Evolutionary conservation across 2,797 vertebrate species (phyloP), one percentile per base, ranked within the genome.

Genomic region (Sciurus carolinensis): DNA sequence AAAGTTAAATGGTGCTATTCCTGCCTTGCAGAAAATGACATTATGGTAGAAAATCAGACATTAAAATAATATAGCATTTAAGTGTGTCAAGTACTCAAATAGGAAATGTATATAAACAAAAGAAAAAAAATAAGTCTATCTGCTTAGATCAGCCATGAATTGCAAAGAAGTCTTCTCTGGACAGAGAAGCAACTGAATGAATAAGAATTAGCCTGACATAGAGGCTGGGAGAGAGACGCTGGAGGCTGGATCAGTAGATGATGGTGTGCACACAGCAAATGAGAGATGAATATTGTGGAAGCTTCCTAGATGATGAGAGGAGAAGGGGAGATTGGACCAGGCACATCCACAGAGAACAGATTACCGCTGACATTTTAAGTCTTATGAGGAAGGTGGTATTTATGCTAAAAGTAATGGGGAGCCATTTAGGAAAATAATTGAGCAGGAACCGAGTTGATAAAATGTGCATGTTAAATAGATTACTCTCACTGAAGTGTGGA

Each of bases 391-490:
- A 84, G 50, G 47, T 85, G 67, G 90, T 50, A 93, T 87, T 92
- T 86, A 90, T n/a, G 62, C 39, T 93, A 81, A 81, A 59, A 28
- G 18, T 77, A 96, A 95, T 83, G 33, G 4, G 73, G 64, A 85
- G 28, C 15, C 30, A 92, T 87, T 93, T 81, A 69, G 69, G 77
- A 87, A 95, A 90, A 93, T 92, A 96, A 84, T 84, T 77, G 71
- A 93, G 72, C 54, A 79, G 72, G 47, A 77, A 92, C 22, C 42
- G 52, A 89, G 54, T 86, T 94, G 80, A 92, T 92, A 76, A 96
- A 72, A 96, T 62, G 64, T 67, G 62, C 15, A 17, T 52, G 36
- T 62, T 87, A 50, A 87, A 93, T 90, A 94, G 66, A 94, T 81
- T 39, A 52, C 22, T 66, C n/a, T 91, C 69, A 88, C n/a, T 52